These are phyloP conservation scores for Arvicanthis niloticus DNA, from an alignment of 2,113 vertebrate genomes.

Conservation along the genomic window DNA sequence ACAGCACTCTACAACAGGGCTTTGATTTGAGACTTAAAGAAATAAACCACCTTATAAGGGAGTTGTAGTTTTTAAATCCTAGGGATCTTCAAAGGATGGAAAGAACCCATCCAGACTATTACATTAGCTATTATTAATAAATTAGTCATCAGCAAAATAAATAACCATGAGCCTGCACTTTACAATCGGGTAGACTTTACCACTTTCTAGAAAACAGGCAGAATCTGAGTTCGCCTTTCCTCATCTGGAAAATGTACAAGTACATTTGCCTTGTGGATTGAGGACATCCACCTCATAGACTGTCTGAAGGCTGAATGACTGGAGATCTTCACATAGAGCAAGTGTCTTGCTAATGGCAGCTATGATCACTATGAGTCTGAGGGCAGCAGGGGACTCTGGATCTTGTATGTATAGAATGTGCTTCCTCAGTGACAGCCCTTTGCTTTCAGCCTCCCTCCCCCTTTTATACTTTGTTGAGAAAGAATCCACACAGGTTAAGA, in stretches of 20 bases:
- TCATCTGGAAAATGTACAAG: neutral
- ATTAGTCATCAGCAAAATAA: neutral
- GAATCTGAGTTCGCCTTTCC: neutral
- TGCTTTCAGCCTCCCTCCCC: neutral
- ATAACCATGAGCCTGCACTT: neutral
- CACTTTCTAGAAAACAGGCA: neutral
- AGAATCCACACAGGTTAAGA: neutral
- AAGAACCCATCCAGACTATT: neutral
- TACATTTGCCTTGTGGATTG: neutral
- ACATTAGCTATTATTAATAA: neutral
- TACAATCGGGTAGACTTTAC: neutral
- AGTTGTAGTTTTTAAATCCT: neutral
- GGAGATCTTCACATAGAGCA: neutral
- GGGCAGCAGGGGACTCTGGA: neutral
- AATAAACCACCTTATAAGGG: neutral
- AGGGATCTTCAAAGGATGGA: neutral
- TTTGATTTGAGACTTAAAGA: neutral
- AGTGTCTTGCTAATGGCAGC: accelerated
- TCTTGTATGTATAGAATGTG: neutral
- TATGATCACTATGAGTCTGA: accelerated
- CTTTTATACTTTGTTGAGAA: neutral
- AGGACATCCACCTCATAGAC: accelerated
- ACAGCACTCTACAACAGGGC: neutral
- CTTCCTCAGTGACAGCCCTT: neutral
- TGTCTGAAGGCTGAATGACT: neutral